Evolutionary conservation across 2,797 vertebrate species (phyloP).

Genomic region (Nannoperca obscura): DNA sequence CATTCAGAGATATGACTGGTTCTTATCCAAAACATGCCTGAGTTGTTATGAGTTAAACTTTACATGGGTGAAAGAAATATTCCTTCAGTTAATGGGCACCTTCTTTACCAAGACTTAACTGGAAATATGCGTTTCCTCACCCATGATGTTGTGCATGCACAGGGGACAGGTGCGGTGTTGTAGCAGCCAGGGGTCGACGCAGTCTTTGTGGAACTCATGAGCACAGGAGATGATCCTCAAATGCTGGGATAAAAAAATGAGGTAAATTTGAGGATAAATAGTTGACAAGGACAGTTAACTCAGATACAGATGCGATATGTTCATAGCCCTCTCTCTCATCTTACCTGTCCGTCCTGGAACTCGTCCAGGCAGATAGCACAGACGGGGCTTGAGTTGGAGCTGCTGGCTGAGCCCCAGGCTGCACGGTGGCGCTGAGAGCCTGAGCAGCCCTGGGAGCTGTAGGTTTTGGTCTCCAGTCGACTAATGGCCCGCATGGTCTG

Average conservation of each 20-base stretch:
- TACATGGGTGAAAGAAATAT: neutral
- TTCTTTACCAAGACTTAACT: slow-evolving; percentile 11
- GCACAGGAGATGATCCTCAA: slow-evolving; percentile 96
- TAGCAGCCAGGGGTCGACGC: slow-evolving; percentile 97
- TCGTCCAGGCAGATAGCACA: slow-evolving; percentile 98
- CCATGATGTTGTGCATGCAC: slow-evolving; percentile 99
- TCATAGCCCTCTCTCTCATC: slow-evolving; percentile 9
- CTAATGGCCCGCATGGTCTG: slow-evolving; percentile 93
- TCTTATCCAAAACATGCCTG: no score
- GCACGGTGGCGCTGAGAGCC: slow-evolving; percentile 79
- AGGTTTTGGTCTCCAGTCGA: slow-evolving; percentile 91
- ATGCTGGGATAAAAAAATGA: slow-evolving; percentile 82
- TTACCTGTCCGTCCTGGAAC: slow-evolving; percentile 96
- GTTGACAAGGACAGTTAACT: neutral
- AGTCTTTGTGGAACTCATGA: slow-evolving; percentile 96
- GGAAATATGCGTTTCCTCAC: slow-evolving; percentile 78
- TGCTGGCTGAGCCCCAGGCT: slow-evolving; percentile 89
- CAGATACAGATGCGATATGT: neutral
- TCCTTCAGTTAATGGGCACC: neutral
- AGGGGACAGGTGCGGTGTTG: slow-evolving; percentile 96
- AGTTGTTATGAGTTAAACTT: no score
- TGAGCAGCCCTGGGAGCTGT: slow-evolving; percentile 85
- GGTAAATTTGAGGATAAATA: neutral
- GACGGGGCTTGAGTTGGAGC: slow-evolving; percentile 92
- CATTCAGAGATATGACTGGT: no score